A percentile compares a stretch with the other conserved stretches of the same genome.
These are phyloP conservation scores for Clistopyga incitator DNA, from an alignment of 2,888 invertebrate genomes.

Conservation along the genomic window DNA sequence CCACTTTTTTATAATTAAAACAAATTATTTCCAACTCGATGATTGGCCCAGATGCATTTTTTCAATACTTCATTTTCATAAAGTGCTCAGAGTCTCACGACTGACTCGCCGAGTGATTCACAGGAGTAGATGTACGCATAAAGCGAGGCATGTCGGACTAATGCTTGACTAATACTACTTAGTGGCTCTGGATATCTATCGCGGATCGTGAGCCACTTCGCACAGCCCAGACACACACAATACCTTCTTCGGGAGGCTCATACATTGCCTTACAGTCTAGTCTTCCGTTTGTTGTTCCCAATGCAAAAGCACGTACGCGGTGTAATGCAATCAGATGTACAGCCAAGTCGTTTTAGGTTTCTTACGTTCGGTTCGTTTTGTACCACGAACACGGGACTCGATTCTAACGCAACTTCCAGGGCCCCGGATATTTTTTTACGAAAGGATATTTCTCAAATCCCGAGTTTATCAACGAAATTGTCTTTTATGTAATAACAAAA, in stretches of 20 bases:
- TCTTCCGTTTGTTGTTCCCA: slow-evolving; percentile 38
- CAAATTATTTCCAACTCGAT: too few relatives aligned
- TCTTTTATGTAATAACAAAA: too few relatives aligned
- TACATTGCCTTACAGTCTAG: background rate
- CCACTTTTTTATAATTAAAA: too few relatives aligned
- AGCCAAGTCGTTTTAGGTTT: slow-evolving; percentile 10
- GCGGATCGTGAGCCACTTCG: slow-evolving; percentile 32
- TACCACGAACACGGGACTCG: background rate
- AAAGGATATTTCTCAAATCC: background rate
- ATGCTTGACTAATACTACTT: slow-evolving; percentile 27
- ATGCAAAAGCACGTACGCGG: background rate
- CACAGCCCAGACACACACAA: slow-evolving; percentile 41
- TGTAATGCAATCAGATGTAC: slow-evolving; percentile 29
- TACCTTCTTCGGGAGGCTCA: background rate
- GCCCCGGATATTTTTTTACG: background rate
- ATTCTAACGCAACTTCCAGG: background rate
- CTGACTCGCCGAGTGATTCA: background rate
- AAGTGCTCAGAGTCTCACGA: background rate
- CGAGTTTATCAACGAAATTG: background rate
- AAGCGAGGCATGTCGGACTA: background rate
- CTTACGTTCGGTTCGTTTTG: background rate
- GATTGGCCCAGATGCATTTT: background rate
- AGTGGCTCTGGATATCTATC: background rate
- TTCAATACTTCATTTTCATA: background rate
- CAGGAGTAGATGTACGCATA: background rate